These are phyloP conservation scores for Musca domestica DNA, from an alignment of 1,140 invertebrate species.

Conservation along the genomic window DNA sequence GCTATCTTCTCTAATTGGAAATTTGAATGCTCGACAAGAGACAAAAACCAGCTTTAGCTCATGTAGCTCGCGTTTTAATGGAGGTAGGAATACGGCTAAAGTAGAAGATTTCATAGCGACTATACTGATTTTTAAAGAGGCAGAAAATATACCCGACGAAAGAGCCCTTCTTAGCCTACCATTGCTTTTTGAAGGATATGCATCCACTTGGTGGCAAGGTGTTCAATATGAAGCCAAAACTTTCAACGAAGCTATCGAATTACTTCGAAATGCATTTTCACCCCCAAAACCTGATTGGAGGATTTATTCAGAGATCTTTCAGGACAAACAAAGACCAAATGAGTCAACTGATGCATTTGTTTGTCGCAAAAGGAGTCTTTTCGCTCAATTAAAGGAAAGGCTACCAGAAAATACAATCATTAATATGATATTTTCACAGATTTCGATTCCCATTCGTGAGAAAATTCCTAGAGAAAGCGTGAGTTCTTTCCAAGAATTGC, in stretches of 20 bases:
- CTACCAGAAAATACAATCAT: constrained; percentile 1
- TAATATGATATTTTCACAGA: constrained; percentile 12
- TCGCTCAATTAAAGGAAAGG: constrained; percentile 17
- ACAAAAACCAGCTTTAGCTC: too few relatives aligned
- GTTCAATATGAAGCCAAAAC: constrained; percentile 14
- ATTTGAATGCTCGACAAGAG: too few relatives aligned
- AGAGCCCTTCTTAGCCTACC: too few relatives aligned
- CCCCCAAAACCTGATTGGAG: constrained; percentile 22
- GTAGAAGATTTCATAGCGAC: too few relatives aligned
- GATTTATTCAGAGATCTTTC: constrained; percentile 14
- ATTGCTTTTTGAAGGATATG: constrained; percentile 21
- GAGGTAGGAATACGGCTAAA: too few relatives aligned
- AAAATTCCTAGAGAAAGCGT: constrained; percentile 1
- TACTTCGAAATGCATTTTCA: constrained; percentile 14
- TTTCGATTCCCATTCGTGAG: neutral
- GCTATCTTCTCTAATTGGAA: too few relatives aligned
- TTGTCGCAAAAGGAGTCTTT: neutral
- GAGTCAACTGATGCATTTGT: constrained; percentile 9
- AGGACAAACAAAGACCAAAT: neutral
- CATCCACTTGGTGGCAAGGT: constrained; percentile 25
- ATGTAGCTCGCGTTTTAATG: too few relatives aligned
- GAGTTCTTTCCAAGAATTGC: neutral
- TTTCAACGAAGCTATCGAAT: constrained; percentile 16
- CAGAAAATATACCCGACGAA: too few relatives aligned
- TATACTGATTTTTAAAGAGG: too few relatives aligned